Evolutionary conservation across 2,888 invertebrate species (phyloP), one percentile per base, ranked within the genome.

Genomic region (Brachyptera putata): DNA sequence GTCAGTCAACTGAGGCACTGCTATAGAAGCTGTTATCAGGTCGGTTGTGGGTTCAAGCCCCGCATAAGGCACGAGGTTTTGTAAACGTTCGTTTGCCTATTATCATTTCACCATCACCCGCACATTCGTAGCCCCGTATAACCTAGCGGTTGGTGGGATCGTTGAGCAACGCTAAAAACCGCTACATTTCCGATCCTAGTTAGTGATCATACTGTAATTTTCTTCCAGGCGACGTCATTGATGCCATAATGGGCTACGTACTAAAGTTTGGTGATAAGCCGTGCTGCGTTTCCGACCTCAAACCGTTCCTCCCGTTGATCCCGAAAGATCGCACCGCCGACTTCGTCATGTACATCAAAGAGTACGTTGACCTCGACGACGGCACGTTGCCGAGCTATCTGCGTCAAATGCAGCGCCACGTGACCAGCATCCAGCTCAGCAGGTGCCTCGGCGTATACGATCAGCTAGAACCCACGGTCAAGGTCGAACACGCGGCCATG

Each of bases 281-380:
- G 0, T 93, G 93, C 74, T 91, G 91, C 62, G 89, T 91, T 62
- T 83, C 85, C 7, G 96, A 97, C 73, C 77, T 96, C 55, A 83
- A 84, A 63, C 78, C 85, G 3, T 95, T 90, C 73, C 73, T 94
- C 49, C 76, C 81, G 43, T 79, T 89, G 64, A 81, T 88, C 4
- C 77, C 80, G 37, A 79, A 82, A 9, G 81, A 84, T 63, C 80
- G 84, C 63, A 76, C 80, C 50, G 57, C 26, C 18, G 59, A 64
- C 2, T 66, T 70, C 36, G 57, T 69, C 41, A 64, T 66, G 24
- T 60, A 73, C 70, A 70, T 76, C 36, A 69, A 72, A 16, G 67
- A 71, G 57, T 69, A 73, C 56, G 70, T 75, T 36, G 73, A 71
- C 16, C 69, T 76, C 11, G 69, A 68, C 18, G 65, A 68, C n/a